These are phyloP conservation scores for Synanthedon andrenaeformis DNA, from an alignment of 2,888 invertebrate genomes.

Conservation along the genomic window DNA sequence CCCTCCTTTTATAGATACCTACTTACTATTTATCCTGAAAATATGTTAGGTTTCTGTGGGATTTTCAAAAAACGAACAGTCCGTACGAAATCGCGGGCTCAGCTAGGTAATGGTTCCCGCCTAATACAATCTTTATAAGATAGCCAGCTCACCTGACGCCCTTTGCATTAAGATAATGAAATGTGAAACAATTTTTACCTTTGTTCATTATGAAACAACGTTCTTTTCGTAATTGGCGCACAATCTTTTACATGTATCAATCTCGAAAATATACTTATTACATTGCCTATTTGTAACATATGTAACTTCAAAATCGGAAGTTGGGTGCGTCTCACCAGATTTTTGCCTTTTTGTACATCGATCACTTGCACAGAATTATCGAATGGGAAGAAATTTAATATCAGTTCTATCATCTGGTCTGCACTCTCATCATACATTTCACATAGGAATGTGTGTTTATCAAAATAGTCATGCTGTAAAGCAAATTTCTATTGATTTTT, in stretches of 20 bases:
- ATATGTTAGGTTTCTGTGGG: no score
- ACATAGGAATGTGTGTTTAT: slow-evolving; percentile 73
- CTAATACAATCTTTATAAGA: no score
- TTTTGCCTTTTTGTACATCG: slow-evolving; percentile 70
- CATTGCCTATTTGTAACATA: slow-evolving; percentile 81
- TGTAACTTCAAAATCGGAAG: slow-evolving; percentile 72
- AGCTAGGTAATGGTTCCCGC: no score
- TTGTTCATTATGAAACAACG: slow-evolving; percentile 72
- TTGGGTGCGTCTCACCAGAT: slow-evolving; percentile 73
- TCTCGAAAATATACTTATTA: slow-evolving; percentile 79
- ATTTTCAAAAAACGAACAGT: no score
- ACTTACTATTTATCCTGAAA: no score
- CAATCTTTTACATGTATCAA: slow-evolving; percentile 77
- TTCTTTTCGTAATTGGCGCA: slow-evolving; percentile 75
- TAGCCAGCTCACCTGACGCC: no score
- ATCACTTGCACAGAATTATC: slow-evolving; percentile 86
- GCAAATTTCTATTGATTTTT: no score
- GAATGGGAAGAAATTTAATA: slow-evolving; percentile 79
- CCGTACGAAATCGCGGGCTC: no score
- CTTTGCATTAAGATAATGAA: no score
- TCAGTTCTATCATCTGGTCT: slow-evolving; percentile 75
- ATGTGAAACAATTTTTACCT: slow-evolving; percentile 51
- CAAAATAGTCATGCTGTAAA: slow-evolving; percentile 52
- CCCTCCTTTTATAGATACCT: no score
- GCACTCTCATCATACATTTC: slow-evolving; percentile 89